Percentiles rank a stretch among this genome's conserved stretches.
Evolutionary conservation across 2,888 invertebrate species (phyloP).

Genomic region (Ceraclea dissimilis): DNA sequence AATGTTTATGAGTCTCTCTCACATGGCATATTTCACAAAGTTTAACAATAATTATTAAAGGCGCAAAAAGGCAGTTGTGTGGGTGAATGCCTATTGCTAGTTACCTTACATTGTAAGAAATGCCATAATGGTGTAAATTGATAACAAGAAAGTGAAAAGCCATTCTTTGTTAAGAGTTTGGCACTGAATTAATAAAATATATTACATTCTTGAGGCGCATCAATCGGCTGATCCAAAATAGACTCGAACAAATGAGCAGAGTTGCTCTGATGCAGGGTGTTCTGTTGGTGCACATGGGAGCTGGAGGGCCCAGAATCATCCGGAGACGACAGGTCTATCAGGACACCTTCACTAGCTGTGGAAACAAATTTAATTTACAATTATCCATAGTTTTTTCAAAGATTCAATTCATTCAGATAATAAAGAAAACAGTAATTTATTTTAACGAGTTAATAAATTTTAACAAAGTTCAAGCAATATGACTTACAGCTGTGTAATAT

Average conservation of each 20-base stretch:
- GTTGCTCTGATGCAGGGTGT: neutral
- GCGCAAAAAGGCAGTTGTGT: too few species aligned
- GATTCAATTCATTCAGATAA: neutral
- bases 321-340: conserved; percentile 68
- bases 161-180: neutral
- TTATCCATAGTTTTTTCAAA: neutral
- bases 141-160: too few species aligned
- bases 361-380: conserved; percentile 19
- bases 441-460: too few species aligned
- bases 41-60: too few species aligned
- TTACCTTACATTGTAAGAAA: too few species aligned
- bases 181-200: neutral
- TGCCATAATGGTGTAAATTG: too few species aligned
- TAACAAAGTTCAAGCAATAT: too few species aligned
- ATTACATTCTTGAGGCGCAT: conserved; percentile 53
- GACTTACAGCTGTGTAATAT: conserved; percentile 24
- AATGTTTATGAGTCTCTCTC: neutral
- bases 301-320: conserved; percentile 30
- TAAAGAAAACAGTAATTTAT: neutral
- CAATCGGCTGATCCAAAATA: conserved; percentile 67
- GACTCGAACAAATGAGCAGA: conserved; percentile 35
- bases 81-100: too few species aligned
- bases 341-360: conserved; percentile 55
- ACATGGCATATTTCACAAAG: too few species aligned
- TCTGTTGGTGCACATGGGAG: neutral